phyloP scores from a whole-genome alignment of 2,113 vertebrate species.

The Uria aalge region DNA sequence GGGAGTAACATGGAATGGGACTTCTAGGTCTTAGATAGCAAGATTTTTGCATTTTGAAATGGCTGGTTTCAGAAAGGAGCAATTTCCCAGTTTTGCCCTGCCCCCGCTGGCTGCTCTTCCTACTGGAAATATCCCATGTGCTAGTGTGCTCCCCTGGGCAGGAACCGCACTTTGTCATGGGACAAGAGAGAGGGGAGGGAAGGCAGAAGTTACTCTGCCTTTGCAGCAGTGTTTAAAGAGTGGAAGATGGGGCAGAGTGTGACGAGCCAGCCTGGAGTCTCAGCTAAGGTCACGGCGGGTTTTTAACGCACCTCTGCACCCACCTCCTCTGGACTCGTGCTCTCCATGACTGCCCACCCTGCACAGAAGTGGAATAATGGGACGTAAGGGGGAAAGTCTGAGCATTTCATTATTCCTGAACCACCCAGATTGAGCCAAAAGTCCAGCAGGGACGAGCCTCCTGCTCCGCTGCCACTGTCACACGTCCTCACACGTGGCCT shows the following conservation, averaged over 20 bases:
- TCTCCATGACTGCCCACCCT: fast-evolving
- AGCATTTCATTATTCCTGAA: not conserved
- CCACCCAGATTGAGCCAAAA: not conserved
- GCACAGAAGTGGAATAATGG: fast-evolving
- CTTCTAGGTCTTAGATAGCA: fast-evolving
- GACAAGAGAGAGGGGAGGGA: fast-evolving
- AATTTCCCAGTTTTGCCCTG: not conserved
- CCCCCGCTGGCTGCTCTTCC: not conserved
- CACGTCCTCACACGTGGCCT: fast-evolving
- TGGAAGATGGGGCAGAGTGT: fast-evolving
- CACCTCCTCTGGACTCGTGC: not conserved
- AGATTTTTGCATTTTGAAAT: not conserved
- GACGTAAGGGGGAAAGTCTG: fast-evolving
- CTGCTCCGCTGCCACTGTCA: not conserved
- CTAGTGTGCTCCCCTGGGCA: not conserved
- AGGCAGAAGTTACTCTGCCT: not conserved
- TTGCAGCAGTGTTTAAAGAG: not conserved
- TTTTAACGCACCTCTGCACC: not conserved
- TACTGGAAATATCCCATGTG: not conserved
- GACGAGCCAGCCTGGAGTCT: not conserved
- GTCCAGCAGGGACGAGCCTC: fast-evolving
- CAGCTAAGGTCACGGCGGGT: not conserved
- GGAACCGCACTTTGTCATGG: not conserved
- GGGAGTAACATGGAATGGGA: fast-evolving
- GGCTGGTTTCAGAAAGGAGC: not conserved